These are phyloP conservation scores for Meiosimyza decipiens DNA, from an alignment of 2,888 invertebrate species.

Conservation along the genomic window DNA sequence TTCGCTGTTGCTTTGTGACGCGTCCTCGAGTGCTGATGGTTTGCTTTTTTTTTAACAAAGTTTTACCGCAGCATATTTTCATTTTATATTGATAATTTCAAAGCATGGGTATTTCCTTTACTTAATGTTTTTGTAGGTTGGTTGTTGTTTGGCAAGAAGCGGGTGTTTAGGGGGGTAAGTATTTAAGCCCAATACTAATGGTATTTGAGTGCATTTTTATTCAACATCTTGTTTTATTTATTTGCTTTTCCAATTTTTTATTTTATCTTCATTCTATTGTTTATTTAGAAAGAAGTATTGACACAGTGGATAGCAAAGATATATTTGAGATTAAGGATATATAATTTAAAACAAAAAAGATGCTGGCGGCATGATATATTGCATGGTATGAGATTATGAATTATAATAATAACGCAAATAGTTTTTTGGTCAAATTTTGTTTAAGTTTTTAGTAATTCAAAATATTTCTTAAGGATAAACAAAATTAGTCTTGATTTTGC, in stretches of 20 bases:
- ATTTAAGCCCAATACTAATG: slow-evolving; percentile 6
- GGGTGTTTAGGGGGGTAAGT: not conserved
- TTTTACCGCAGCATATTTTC: not conserved
- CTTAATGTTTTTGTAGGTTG: not conserved
- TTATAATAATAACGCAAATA: too few relatives aligned
- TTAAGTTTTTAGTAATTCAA: too few relatives aligned
- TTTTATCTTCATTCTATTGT: not conserved
- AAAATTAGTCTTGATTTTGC: too few relatives aligned
- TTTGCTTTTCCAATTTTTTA: slow-evolving; percentile 7
- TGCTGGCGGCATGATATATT: not conserved
- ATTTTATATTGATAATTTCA: not conserved
- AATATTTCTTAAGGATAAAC: too few relatives aligned
- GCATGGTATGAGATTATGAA: too few relatives aligned
- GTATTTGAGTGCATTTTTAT: slow-evolving; percentile 11
- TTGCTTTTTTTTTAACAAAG: not conserved
- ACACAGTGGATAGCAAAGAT: not conserved
- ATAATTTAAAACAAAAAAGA: not conserved
- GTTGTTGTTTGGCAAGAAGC: not conserved
- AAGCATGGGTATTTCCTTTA: not conserved
- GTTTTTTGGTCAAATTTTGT: too few relatives aligned
- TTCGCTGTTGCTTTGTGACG: too few relatives aligned
- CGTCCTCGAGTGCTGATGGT: too few relatives aligned
- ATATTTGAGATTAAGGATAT: not conserved
- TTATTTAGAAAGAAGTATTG: not conserved
- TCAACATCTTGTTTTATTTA: slow-evolving; percentile 19